These are phyloP conservation scores for Mesocricetus auratus DNA, from an alignment of 2,113 vertebrate genomes.

Conservation along the genomic window DNA sequence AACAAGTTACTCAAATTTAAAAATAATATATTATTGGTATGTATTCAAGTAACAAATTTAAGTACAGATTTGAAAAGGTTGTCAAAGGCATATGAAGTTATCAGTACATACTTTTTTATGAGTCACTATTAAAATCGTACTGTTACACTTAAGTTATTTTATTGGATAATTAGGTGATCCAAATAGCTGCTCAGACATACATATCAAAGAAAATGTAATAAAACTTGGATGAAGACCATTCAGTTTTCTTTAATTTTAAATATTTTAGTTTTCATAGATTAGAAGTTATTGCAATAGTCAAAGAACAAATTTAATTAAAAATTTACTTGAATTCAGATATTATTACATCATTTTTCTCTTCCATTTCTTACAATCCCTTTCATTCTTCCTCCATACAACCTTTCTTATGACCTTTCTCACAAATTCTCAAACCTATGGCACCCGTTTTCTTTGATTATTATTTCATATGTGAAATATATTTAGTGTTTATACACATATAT, in stretches of 20 bases:
- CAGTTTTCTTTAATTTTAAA: neutral
- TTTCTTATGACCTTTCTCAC: no score
- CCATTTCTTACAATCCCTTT: no score
- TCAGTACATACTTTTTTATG: neutral
- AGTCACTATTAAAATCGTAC: neutral
- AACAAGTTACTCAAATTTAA: neutral
- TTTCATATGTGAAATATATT: no score
- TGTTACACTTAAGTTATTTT: neutral
- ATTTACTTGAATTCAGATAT: neutral
- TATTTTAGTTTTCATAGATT: neutral
- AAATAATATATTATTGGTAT: conserved; percentile 2
- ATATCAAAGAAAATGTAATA: neutral
- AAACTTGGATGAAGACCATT: neutral
- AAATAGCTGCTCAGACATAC: neutral
- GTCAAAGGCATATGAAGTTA: neutral
- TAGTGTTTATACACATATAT: no score
- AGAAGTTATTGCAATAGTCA: neutral
- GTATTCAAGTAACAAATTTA: neutral
- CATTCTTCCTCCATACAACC: no score
- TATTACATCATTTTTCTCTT: neutral
- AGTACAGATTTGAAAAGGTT: neutral
- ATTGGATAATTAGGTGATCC: neutral
- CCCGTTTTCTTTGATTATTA: no score
- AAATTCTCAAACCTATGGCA: no score
- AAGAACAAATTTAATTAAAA: neutral